A percentile compares a stretch with the other conserved stretches of the same genome.
phyloP scores from a whole-genome alignment of 2,113 vertebrate genomes.

The Cebidichthys violaceus region DNA sequence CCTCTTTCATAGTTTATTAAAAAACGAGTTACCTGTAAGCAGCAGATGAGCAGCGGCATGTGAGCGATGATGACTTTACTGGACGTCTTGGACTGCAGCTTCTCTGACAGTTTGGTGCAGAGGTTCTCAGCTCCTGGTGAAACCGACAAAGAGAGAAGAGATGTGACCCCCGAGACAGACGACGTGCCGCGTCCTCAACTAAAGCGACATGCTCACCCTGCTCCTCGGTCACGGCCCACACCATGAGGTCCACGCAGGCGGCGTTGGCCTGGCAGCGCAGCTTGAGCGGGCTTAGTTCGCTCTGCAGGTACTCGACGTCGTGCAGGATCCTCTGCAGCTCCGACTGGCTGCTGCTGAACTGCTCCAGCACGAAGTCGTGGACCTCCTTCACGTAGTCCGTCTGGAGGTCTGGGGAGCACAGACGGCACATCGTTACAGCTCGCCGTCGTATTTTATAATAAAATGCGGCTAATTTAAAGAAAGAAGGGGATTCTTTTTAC shows the following conservation, averaged over 20 bases:
- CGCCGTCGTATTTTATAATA: accelerated
- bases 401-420: constrained; percentile 86
- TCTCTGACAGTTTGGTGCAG: constrained; percentile 96
- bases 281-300: constrained; percentile 93
- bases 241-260: constrained; percentile 99
- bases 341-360: constrained; percentile 96
- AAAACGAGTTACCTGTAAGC: constrained; percentile 88
- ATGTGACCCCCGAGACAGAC: no score
- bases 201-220: constrained; percentile 86
- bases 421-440: neutral
- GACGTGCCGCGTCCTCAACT: neutral
- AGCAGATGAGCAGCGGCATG: constrained; percentile 97
- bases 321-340: constrained; percentile 98
- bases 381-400: constrained; percentile 95
- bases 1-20: neutral
- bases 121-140: constrained; percentile 94
- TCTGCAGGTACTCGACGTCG: constrained; percentile 92
- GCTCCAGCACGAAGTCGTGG: constrained; percentile 97
- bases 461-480: neutral
- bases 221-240: constrained; percentile 98
- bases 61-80: constrained; percentile 99
- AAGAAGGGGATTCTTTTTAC: constrained; percentile 70
- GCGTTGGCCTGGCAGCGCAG: constrained; percentile 97
- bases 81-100: constrained; percentile 97
- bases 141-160: neutral